These are phyloP conservation scores for Himalopsyche anomala DNA, from an alignment of 2,888 invertebrate genomes.

Conservation along the genomic window DNA sequence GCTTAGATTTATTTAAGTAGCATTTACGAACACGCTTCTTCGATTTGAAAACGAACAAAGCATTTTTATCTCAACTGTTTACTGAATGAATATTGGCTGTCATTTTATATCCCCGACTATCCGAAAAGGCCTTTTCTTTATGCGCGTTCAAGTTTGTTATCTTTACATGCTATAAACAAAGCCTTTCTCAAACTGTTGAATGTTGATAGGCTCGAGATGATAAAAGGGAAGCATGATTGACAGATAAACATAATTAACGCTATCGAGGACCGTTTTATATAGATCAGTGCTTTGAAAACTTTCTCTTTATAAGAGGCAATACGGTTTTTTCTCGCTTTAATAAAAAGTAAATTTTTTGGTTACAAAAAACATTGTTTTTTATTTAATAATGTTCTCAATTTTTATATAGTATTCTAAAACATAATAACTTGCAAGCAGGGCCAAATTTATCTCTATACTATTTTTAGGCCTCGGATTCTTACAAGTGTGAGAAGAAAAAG, in stretches of 20 bases:
- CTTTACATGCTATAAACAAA: conserved; percentile 40
- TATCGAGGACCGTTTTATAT: neutral
- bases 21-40: neutral
- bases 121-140: neutral
- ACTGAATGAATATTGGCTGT: conserved; percentile 9
- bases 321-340: too few relatives aligned
- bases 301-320: neutral
- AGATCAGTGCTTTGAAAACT: neutral
- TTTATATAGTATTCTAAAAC: too few relatives aligned
- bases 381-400: too few relatives aligned
- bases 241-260: conserved; percentile 36
- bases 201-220: neutral
- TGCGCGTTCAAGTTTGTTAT: conserved; percentile 21
- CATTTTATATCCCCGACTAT: neutral
- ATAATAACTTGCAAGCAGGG: too few relatives aligned
- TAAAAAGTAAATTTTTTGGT: too few relatives aligned
- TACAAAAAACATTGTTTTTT: too few relatives aligned
- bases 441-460: too few relatives aligned
- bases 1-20: neutral
- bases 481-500: too few relatives aligned
- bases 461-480: too few relatives aligned
- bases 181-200: conserved; percentile 34
- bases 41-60: conserved; percentile 27
- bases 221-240: conserved; percentile 1
- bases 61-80: conserved; percentile 18